Conservation (phyloP, 1,140 invertebrate species). For the Cydia splendana region DNA sequence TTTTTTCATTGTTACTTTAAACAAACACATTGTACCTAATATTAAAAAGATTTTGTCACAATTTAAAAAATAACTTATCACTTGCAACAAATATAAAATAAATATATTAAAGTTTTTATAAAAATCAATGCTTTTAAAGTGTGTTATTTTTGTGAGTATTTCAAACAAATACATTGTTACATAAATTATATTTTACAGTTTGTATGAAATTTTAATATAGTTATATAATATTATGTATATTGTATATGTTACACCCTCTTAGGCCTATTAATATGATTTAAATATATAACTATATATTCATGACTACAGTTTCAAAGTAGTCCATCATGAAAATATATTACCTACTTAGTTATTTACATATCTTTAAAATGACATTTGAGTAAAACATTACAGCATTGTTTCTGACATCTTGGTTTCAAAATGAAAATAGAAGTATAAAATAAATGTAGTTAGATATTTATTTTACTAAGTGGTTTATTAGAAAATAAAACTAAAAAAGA, state of each 20-base stretch:
- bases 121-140: background rate
- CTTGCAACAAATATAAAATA: background rate
- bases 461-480: too few species aligned
- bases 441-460: too few species aligned
- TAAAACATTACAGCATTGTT: too few species aligned
- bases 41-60: background rate
- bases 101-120: conserved; percentile 3
- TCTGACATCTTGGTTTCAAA: too few species aligned
- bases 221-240: background rate
- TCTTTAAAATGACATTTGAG: background rate
- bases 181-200: background rate
- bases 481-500: too few species aligned
- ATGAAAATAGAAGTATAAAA: too few species aligned
- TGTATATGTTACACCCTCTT: conserved; percentile 14
- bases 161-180: background rate
- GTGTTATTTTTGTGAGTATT: conserved; percentile 2
- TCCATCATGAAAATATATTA: background rate
- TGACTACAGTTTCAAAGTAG: background rate
- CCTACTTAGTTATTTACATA: background rate
- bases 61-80: background rate
- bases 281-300: background rate
- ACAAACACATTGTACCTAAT: background rate
- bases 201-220: conserved; percentile 2
- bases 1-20: conserved; percentile 5
- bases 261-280: background rate